Base-by-base conservation (phyloP, 1,140 invertebrate species). In the Cotesia vestalis region DNA sequence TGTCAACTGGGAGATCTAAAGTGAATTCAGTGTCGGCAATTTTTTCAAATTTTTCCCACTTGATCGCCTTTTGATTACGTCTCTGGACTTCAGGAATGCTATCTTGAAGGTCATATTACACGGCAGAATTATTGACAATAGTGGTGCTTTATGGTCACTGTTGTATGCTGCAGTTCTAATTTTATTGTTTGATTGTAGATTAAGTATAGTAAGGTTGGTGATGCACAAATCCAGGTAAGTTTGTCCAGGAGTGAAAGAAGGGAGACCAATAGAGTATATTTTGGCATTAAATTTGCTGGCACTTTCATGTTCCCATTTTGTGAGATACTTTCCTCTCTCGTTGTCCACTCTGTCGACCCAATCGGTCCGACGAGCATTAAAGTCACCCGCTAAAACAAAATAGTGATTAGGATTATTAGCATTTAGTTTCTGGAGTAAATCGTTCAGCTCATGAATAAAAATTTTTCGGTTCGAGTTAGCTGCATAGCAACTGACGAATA, bases 41-140 rank as follows among this genome's bases (percentile, higher is more conserved):
- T 9, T 62, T 68, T 27, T 6, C 5, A 55, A 73, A 73, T 61
- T 52, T 62, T 11, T 20, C 27, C 66, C 71, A 73, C 4, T 73
- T 67, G 1, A 34, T 63, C 20, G 11, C 8, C 60, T 68, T 68
- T 11, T 14, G 53, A 6, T 61, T 67, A 27, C 27, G 27, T 3
- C 27, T 27, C 27, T 27, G 27, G 27, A 27, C 27, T 27, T 11
- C 57, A 4, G 0, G 2, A 12, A 9, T 52, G 14, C 11, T 2
- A 5, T 2, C 27, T 55, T 12, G 14, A 1, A 27, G 27, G 4
- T 11, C n/a, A n/a, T 34, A 9, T 52, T 5, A 2, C 14, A 27
- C 27, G 20, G 14, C 4, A 59, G 11, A 3, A 35, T 12, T 4
- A 73, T 53, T 4, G 4, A 5, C 1, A 72, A 52, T 11, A 38